Conservation (phyloP, 2,888 invertebrate species). For the Piscicola geometra region DNA sequence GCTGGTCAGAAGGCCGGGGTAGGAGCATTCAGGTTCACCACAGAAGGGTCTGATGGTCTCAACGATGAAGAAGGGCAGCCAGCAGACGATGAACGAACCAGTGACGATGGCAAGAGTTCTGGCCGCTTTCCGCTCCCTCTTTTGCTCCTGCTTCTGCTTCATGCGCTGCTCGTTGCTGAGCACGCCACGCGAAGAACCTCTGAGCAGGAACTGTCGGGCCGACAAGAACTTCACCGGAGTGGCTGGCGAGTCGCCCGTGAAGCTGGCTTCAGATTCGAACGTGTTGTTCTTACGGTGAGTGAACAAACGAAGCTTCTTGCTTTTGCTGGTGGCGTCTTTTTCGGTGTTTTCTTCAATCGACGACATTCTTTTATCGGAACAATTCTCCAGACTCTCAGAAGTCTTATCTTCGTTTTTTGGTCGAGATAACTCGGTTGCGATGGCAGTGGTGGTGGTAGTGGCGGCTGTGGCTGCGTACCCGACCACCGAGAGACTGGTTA, state of each 20-base stretch:
- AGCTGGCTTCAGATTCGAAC: neutral
- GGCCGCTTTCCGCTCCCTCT: conserved; percentile 55
- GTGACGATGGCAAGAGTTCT: conserved; percentile 67
- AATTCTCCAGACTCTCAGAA: neutral
- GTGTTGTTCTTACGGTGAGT: neutral
- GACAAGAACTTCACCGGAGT: conserved; percentile 5
- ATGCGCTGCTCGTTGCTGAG: conserved; percentile 36
- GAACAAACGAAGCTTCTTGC: neutral
- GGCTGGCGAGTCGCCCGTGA: neutral
- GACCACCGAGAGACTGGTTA: conserved; percentile 23
- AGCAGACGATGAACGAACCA: conserved; percentile 85
- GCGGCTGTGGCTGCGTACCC: conserved; percentile 33
- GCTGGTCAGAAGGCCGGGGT: conserved; percentile 53
- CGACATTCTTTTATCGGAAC: neutral
- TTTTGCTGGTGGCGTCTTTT: neutral
- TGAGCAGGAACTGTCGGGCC: conserved; percentile 7
- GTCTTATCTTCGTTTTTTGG: neutral
- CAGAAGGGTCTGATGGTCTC: conserved; percentile 80
- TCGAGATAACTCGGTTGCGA: conserved; percentile 13
- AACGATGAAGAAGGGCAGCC: conserved; percentile 88
- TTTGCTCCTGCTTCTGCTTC: conserved; percentile 53
- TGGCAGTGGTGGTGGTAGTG: conserved; percentile 21
- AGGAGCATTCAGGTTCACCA: conserved; percentile 55
- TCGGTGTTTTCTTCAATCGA: neutral
- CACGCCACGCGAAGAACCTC: neutral